A percentile compares a stretch with the other conserved stretches of the same genome.
These are phyloP conservation scores for Gasterosteus aculeatus DNA, from an alignment of 2,113 vertebrate genomes.

Conservation along the genomic window DNA sequence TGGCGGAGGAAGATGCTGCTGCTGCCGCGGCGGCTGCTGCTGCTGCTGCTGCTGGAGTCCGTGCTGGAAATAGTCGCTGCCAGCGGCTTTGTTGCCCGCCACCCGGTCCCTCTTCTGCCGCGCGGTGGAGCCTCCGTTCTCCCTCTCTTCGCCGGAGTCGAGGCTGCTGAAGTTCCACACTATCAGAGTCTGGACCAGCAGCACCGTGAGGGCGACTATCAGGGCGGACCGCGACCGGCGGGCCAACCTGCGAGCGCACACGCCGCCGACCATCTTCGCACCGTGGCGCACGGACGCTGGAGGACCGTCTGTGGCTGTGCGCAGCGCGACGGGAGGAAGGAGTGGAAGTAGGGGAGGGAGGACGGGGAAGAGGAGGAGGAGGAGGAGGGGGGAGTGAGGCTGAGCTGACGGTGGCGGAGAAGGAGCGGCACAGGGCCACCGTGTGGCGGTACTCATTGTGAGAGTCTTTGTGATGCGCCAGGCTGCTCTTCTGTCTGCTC, in stretches of 20 bases:
- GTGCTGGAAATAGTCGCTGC: conserved; percentile 77
- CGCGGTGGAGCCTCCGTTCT: conserved; percentile 77
- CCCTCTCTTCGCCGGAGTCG: conserved; percentile 87
- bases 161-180: conserved; percentile 96
- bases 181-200: conserved; percentile 92
- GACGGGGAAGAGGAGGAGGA: conserved; percentile 34
- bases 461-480: conserved; percentile 5
- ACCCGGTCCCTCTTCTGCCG: conserved; percentile 82
- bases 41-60: conserved; percentile 66
- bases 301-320: conserved; percentile 68
- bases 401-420: conserved; percentile 49
- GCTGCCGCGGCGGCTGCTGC: conserved; percentile 75
- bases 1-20: conserved; percentile 76
- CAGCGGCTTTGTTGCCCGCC: conserved; percentile 78
- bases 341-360: conserved; percentile 61
- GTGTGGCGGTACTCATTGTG: conserved; percentile 63
- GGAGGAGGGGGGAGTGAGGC: conserved; percentile 27
- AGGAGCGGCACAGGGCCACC: conserved; percentile 71
- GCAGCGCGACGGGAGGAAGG: conserved; percentile 61
- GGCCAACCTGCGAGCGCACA: conserved; percentile 89
- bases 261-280: conserved; percentile 86
- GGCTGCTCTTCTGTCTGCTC: neutral
- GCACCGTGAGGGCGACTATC: conserved; percentile 88
- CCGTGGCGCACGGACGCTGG: conserved; percentile 62
- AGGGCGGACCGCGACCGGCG: conserved; percentile 90